Evolutionary conservation across 2,888 invertebrate genomes (phyloP).

Genomic region (Hedya salicella): DNA sequence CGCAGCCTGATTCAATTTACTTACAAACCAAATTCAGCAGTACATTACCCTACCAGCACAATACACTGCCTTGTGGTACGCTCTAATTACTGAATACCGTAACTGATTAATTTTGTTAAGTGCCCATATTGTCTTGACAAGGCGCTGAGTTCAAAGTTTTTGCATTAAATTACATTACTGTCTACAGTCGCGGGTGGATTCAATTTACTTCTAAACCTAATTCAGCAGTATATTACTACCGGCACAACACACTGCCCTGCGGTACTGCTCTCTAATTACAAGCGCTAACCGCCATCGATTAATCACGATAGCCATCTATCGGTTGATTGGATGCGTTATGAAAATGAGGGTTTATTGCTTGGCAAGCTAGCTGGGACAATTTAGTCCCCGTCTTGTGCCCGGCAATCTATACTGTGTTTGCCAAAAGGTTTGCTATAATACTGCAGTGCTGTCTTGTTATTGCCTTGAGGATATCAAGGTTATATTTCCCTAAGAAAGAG

Average conservation of each 20-base stretch:
- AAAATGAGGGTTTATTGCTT: conserved; percentile 31
- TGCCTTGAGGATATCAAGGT: too few relatives aligned
- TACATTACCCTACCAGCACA: background rate
- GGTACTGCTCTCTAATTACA: conserved; percentile 34
- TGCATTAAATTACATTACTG: background rate
- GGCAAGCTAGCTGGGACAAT: conserved; percentile 19
- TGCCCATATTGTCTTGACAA: too few relatives aligned
- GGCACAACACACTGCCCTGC: background rate
- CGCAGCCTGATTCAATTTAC: background rate
- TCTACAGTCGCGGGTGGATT: conserved; percentile 8
- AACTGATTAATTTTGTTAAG: too few relatives aligned
- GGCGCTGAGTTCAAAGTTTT: too few relatives aligned
- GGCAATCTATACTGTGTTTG: conserved; percentile 6
- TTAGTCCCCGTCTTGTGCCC: conserved; percentile 26
- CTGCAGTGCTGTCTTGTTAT: background rate
- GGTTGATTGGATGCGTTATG: conserved; percentile 41
- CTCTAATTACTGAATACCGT: too few relatives aligned
- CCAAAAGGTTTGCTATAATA: conserved; percentile 4
- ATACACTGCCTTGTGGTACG: background rate
- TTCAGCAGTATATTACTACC: conserved; percentile 11
- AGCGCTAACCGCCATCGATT: conserved; percentile 32
- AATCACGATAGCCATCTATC: conserved; percentile 42
- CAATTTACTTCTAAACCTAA: conserved; percentile 26
- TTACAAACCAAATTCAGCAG: background rate
- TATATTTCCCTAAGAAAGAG: too few relatives aligned